phyloP scores from a whole-genome alignment of 2,888 invertebrate genomes.

The Drosophila putrida region DNA sequence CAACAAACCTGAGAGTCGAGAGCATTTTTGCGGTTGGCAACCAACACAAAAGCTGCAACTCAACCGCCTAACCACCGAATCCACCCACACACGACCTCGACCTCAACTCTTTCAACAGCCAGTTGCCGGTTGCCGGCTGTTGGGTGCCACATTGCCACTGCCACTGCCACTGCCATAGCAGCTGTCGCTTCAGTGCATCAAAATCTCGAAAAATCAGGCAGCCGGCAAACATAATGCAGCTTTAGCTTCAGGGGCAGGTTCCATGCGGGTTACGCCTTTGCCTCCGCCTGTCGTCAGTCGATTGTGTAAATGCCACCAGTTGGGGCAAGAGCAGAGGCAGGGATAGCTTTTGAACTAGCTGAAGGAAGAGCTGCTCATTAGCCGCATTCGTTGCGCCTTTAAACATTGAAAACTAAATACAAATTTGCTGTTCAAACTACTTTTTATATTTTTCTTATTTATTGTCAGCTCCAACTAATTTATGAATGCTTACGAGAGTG shows the following conservation, averaged over 20 bases:
- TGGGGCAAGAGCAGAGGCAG: neutral
- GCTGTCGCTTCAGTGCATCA: slow-evolving; percentile 55
- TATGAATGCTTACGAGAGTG: slow-evolving; percentile 35
- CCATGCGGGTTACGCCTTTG: slow-evolving; percentile 41
- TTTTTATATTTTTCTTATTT: slow-evolving; percentile 37
- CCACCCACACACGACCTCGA: slow-evolving; percentile 58
- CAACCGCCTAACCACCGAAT: slow-evolving; percentile 10
- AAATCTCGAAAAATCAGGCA: slow-evolving; percentile 75
- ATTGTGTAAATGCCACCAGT: slow-evolving; percentile 19
- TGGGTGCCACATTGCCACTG: slow-evolving; percentile 19
- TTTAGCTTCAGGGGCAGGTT: slow-evolving; percentile 26
- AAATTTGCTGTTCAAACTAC: slow-evolving; percentile 31
- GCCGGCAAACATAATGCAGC: slow-evolving; percentile 67
- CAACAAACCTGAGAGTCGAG: slow-evolving; percentile 45
- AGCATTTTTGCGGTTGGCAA: slow-evolving; percentile 71
- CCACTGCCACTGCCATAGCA: slow-evolving; percentile 33
- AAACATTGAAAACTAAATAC: slow-evolving; percentile 37
- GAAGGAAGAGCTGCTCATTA: slow-evolving; percentile 54
- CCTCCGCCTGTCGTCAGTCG: neutral
- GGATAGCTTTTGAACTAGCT: too few relatives aligned
- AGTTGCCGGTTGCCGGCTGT: slow-evolving; percentile 13
- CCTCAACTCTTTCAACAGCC: slow-evolving; percentile 53
- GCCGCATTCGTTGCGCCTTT: slow-evolving; percentile 47
- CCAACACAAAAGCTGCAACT: slow-evolving; percentile 58
- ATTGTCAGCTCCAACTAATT: slow-evolving; percentile 55